These are phyloP conservation scores for Lampris incognitus DNA, from an alignment of 2,113 vertebrate genomes.

Conservation along the genomic window DNA sequence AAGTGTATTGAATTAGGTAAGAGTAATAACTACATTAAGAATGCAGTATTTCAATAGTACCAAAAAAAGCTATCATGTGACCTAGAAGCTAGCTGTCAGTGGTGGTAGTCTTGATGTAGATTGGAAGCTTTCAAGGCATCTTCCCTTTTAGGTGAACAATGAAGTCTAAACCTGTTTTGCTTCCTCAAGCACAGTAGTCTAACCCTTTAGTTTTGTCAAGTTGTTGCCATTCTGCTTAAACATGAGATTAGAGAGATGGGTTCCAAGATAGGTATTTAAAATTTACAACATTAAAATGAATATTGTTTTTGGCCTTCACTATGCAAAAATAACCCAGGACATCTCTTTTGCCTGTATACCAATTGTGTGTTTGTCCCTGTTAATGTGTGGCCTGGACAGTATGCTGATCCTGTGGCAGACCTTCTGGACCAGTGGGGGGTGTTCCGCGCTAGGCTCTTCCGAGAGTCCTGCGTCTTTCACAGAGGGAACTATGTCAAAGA, in stretches of 20 bases:
- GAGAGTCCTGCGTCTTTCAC: slow-evolving; percentile 98
- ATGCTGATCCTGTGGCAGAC: slow-evolving; percentile 97
- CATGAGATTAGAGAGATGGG: neutral
- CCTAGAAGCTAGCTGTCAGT: slow-evolving; percentile 21
- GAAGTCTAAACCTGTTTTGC: slow-evolving; percentile 11
- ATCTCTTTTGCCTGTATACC: neutral
- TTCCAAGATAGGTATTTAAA: neutral
- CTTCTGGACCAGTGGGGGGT: slow-evolving; percentile 98
- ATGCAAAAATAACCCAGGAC: neutral
- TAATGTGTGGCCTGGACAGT: slow-evolving; percentile 77
- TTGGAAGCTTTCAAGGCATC: slow-evolving; percentile 30
- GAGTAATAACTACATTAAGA: neutral
- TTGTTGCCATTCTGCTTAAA: neutral
- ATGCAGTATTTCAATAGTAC: slow-evolving; percentile 22
- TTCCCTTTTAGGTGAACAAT: slow-evolving; percentile 21
- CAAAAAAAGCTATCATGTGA: neutral
- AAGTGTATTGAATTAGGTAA: slow-evolving; percentile 67
- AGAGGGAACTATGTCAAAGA: slow-evolving; percentile 99
- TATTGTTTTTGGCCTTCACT: neutral
- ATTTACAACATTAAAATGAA: neutral
- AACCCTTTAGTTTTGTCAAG: slow-evolving; percentile 17
- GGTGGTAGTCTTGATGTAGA: slow-evolving; percentile 35
- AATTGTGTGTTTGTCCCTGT: slow-evolving; percentile 8
- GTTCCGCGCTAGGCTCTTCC: slow-evolving; percentile 94
- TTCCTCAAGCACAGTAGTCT: slow-evolving; percentile 12